Evolutionary conservation across 2,888 invertebrate genomes (phyloP), one percentile per base, ranked within the genome.

Genomic region (Tachystola acroxantha): DNA sequence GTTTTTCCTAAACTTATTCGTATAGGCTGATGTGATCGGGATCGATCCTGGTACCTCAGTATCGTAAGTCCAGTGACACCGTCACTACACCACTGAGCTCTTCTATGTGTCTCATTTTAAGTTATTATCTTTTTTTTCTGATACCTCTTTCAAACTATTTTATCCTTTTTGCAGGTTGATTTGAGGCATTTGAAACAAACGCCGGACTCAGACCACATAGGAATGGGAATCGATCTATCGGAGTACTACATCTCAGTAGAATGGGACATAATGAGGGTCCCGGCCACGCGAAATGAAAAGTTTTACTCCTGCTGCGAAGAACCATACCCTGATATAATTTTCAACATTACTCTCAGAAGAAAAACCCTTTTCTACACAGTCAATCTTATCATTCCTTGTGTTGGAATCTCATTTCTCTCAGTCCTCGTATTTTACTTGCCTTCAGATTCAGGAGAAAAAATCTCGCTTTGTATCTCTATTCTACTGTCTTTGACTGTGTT

Each of bases 301-400:
- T 96, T 94, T 82, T 96, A 98, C 89, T 96, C 96, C 62, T 98
- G 98, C 86, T 98, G 98, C 80, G 95, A 96, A 76, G 96, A 98
- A 78, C 98, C 98, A 42, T 99, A 96, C 71, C 94, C 96, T 38
- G 99, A 99, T 87, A 98, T 99, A 67, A 97, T 97, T 58, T 99
- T 99, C 88, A 96, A 98, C 86, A 93, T 99, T 64, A 97, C 97
- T 45, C 88, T 98, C 43, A 89, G 97, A 57, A 90, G 98, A 60
- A 98, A 98, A 88, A 97, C 98, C 24, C 92, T 98, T 45, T 98
- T 98, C 89, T 98, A 98, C 89, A 98, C 97, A 35, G 96, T 98
- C 64, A 98, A 98, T 79, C 91, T 98, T 50, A 98, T 98, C 66
- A 96, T 98, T 64, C 98, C 98, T 37, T 98, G 98, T 74, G 96